These are phyloP conservation scores for Malurus elegans DNA, from an alignment of 2,113 vertebrate species.

Conservation along the genomic window DNA sequence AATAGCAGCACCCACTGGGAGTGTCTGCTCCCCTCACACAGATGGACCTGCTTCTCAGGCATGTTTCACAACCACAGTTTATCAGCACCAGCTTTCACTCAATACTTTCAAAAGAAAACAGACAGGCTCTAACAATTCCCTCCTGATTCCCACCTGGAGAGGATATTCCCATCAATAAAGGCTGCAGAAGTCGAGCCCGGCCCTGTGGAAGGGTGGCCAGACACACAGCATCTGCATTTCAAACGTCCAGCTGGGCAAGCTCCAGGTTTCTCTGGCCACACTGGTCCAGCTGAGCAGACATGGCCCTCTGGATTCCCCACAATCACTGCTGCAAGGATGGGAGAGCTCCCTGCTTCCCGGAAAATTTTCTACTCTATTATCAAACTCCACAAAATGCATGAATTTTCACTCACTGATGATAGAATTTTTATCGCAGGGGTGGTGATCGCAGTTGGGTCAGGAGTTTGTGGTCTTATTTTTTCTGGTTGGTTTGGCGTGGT, in stretches of 20 bases:
- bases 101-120: neutral
- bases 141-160: slow-evolving; percentile 1
- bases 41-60: neutral
- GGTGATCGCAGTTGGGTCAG: neutral
- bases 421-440: neutral
- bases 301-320: neutral
- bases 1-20: neutral
- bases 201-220: neutral
- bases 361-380: neutral
- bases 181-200: neutral
- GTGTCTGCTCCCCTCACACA: neutral
- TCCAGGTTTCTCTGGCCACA: neutral
- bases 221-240: neutral
- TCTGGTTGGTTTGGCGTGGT: neutral
- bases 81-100: neutral
- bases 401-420: neutral
- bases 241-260: neutral
- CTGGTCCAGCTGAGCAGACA: rapidly evolving
- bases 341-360: neutral
- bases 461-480: neutral
- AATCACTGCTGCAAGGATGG: neutral
- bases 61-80: neutral
- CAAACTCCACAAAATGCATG: neutral
- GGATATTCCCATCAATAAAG: neutral
- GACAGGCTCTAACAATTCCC: neutral